Evolutionary conservation across 2,888 invertebrate genomes (phyloP).

Genomic region (Opisthograptis luteolata): DNA sequence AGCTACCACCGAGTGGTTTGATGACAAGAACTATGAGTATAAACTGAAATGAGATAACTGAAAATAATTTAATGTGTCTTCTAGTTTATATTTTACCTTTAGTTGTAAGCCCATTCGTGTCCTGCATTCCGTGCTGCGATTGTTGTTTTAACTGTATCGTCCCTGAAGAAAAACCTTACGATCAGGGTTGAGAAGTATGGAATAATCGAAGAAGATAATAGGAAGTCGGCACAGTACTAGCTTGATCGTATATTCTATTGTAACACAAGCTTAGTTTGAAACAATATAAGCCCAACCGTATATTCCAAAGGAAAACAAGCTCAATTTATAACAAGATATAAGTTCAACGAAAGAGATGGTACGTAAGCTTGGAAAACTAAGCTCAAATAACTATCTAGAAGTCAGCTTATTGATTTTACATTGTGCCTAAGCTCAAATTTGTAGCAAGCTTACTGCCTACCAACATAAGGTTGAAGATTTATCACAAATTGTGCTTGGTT

Average conservation of each 20-base stretch:
- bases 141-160: constrained; percentile 53
- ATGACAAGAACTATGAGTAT: too few relatives aligned
- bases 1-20: too few relatives aligned
- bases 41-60: too few relatives aligned
- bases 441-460: neutral
- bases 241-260: neutral
- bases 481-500: constrained; percentile 1
- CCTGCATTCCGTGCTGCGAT: constrained; percentile 53
- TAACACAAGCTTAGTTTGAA: too few relatives aligned
- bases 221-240: neutral
- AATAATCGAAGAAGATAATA: neutral
- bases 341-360: too few relatives aligned
- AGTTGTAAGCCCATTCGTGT: constrained; percentile 53
- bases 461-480: neutral
- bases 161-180: constrained; percentile 39
- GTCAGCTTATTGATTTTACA: too few relatives aligned
- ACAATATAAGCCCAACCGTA: too few relatives aligned
- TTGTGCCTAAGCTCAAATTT: neutral
- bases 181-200: neutral
- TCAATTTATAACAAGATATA: too few relatives aligned
- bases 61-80: constrained; percentile 51
- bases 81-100: constrained; percentile 48
- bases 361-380: too few relatives aligned
- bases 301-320: too few relatives aligned
- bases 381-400: too few relatives aligned